Base-by-base conservation (phyloP, 2,888 invertebrate species). In the Drosophila anceps region DNA sequence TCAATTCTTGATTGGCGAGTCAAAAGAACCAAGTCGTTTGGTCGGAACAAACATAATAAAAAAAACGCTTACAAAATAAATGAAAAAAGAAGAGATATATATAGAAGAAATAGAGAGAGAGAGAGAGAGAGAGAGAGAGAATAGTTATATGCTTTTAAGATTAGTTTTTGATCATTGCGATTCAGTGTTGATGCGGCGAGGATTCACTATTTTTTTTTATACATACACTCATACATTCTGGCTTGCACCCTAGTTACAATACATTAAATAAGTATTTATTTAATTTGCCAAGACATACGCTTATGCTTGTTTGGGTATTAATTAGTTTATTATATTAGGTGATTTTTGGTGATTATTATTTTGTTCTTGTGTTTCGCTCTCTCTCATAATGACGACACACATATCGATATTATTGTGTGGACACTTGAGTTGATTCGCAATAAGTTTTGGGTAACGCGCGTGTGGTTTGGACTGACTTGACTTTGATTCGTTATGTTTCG, bases 21-120 rank as follows among this genome's bases (percentile, higher is more conserved):
- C 58, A 54, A 62, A 76, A 72, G 68, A 70, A 79, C 76, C 62
- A 72, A 73, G 68, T 69, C 57, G 71, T 70, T 73, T 75, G 70
- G 82, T 82, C 80, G 82, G 74, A 81, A 81, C 63, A 84, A 86
- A 78, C 84, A 76, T 81, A 87, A 81, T 76, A 77, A 81, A 81
- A 61, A 60, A 81, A 69, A 76, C 72, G 76, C 79, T 81, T 84
- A 88, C 83, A 79, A 86, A 80, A 89, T 82, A 76, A 79, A 73
- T 71, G 61, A 61, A 76, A 61, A 77, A 84, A 84, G 76, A 80
- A 88, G 69, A 48, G 8, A 50, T 50, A 88, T 73, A 87, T 77
- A 88, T 71, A 87, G 79, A 81, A 90, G 77, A 84, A 77, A 86
- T 78, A 88, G 80, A 88, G 84, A 82, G 78, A 83, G 76, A 83